These are phyloP conservation scores for Nothobranchius kuhntae DNA, from an alignment of 2,113 vertebrate genomes.

Conservation along the genomic window DNA sequence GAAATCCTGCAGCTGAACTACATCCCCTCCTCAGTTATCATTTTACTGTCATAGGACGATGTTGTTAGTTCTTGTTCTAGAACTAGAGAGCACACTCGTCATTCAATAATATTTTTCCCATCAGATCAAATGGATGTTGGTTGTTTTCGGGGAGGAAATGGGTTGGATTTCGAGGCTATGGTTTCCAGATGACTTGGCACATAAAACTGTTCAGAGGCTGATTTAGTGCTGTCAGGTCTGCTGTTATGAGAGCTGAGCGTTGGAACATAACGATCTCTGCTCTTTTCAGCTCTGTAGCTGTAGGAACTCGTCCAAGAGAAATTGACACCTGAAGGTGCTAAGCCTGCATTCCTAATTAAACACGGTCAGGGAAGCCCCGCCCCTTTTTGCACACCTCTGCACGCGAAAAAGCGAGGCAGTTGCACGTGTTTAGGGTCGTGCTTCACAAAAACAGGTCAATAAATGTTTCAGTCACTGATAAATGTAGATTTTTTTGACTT, in stretches of 20 bases:
- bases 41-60: too few species aligned
- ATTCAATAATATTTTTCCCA: too few species aligned
- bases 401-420: neutral
- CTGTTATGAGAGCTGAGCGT: neutral
- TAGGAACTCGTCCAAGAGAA: neutral
- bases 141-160: too few species aligned
- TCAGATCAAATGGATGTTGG: too few species aligned
- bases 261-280: neutral
- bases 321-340: slow-evolving; percentile 2
- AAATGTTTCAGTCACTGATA: neutral
- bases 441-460: neutral
- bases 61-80: too few species aligned
- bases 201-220: too few species aligned
- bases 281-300: neutral
- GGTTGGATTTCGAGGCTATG: too few species aligned
- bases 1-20: too few species aligned
- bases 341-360: neutral
- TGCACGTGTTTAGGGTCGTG: slow-evolving; percentile 57
- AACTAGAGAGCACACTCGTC: too few species aligned
- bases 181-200: too few species aligned
- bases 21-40: too few species aligned
- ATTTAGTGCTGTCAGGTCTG: neutral
- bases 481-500: too few species aligned
- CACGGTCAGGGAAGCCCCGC: neutral
- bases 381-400: neutral